These are phyloP conservation scores for Astreopora myriophthalma DNA, from an alignment of 64 coral and sea anemone genomes.

Conservation along the genomic window DNA sequence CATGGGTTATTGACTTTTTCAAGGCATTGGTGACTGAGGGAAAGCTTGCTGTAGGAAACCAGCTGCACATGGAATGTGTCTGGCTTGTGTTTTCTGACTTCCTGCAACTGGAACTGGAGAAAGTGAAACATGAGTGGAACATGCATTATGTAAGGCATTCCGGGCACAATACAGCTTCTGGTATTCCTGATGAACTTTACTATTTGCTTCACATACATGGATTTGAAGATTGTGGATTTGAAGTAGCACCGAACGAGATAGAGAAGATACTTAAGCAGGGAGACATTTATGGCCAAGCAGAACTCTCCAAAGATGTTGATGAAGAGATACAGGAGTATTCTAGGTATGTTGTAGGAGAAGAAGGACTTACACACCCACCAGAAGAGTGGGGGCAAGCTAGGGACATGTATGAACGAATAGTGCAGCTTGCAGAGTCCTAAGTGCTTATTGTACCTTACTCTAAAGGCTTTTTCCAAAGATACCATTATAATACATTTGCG, in stretches of 20 bases:
- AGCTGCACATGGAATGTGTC: constrained; percentile 52
- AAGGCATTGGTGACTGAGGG: constrained; percentile 7
- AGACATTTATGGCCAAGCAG: background rate
- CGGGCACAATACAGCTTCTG: constrained; percentile 43
- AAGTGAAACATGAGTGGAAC: constrained; percentile 30
- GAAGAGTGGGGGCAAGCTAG: too few relatives aligned
- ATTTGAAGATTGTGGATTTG: background rate
- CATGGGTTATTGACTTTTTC: too few relatives aligned
- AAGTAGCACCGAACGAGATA: background rate
- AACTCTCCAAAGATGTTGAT: background rate
- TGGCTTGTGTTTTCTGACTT: constrained; percentile 45
- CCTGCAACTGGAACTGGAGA: constrained; percentile 20
- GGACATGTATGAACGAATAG: too few relatives aligned
- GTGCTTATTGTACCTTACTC: too few relatives aligned
- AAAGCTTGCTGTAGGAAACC: constrained; percentile 25
- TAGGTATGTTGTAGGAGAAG: too few relatives aligned
- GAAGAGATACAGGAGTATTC: background rate
- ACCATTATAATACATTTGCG: too few relatives aligned
- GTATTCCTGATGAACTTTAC: constrained; percentile 29
- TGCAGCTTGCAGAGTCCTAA: too few relatives aligned
- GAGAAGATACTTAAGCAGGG: background rate
- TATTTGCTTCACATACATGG: background rate
- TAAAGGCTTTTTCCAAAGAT: too few relatives aligned
- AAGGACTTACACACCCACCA: too few relatives aligned
- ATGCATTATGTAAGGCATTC: constrained; percentile 11